Conservation (phyloP, 2,888 invertebrate genomes). For the Melanostoma mellinum region DNA sequence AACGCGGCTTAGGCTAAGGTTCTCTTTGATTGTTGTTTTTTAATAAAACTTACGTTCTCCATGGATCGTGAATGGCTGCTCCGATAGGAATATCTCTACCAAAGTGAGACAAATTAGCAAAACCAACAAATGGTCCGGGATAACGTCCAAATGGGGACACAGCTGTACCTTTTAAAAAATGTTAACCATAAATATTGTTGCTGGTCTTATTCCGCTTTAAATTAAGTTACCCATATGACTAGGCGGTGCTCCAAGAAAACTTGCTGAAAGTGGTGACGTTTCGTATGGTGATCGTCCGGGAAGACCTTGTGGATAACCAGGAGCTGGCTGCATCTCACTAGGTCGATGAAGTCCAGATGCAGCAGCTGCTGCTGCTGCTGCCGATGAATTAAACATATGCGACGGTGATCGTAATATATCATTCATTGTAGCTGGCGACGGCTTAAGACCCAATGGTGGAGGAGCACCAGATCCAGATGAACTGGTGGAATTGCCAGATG, state of each 20-base stretch:
- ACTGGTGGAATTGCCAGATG: constrained; percentile 71
- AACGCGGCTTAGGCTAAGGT: neutral
- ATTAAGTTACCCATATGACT: constrained; percentile 87
- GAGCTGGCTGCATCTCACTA: constrained; percentile 84
- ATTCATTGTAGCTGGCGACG: constrained; percentile 77
- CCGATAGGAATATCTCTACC: constrained; percentile 85
- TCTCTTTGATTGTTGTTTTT: neutral
- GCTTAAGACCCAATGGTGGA: constrained; percentile 80
- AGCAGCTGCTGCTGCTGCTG: constrained; percentile 79
- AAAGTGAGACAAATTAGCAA: constrained; percentile 88
- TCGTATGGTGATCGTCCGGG: constrained; percentile 85
- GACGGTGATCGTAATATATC: constrained; percentile 87
- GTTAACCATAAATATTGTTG: neutral
- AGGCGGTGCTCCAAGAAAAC: constrained; percentile 85
- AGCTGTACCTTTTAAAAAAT: constrained; percentile 83
- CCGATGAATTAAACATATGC: constrained; percentile 84
- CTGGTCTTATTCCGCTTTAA: neutral
- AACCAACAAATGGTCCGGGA: constrained; percentile 86
- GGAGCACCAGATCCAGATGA: constrained; percentile 53
- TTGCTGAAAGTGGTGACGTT: constrained; percentile 86
- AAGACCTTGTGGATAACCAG: constrained; percentile 79
- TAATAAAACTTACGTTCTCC: constrained; percentile 84
- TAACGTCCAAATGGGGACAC: constrained; percentile 92
- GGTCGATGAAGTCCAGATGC: constrained; percentile 81
- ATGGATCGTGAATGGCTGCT: constrained; percentile 85